phyloP scores from a whole-genome alignment of 2,113 vertebrate genomes.

The Callipepla squamata region DNA sequence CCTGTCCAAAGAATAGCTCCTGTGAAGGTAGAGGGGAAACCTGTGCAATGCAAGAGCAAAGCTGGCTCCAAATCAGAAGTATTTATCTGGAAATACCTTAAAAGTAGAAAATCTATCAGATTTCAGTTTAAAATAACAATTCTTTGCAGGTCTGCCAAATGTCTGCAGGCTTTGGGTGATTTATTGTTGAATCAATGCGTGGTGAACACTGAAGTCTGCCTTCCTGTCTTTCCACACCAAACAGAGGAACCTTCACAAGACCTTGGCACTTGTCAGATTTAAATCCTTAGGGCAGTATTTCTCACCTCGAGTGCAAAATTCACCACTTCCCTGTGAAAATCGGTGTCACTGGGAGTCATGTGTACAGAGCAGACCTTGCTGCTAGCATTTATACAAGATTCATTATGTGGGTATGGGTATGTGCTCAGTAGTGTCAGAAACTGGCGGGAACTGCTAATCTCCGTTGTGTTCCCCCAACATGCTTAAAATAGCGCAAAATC shows the following conservation, averaged over 20 bases:
- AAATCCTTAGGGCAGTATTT: constrained; percentile 73
- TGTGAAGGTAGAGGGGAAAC: background rate
- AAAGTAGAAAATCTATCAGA: constrained; percentile 64
- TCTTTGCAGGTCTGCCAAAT: constrained; percentile 57
- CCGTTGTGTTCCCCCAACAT: background rate
- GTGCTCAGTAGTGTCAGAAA: background rate
- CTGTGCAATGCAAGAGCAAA: background rate
- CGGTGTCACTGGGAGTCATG: background rate
- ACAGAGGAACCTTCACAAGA: constrained; percentile 65
- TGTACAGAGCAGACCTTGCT: background rate
- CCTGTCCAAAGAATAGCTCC: background rate
- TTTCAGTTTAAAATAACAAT: constrained; percentile 68
- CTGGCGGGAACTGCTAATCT: background rate
- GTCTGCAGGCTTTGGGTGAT: constrained; percentile 58
- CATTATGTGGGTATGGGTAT: constrained; percentile 43
- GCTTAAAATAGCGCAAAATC: background rate
- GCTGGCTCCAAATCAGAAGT: background rate
- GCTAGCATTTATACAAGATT: background rate
- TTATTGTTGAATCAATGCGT: constrained; percentile 32
- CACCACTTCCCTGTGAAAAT: constrained; percentile 75
- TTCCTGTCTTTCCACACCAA: constrained; percentile 19
- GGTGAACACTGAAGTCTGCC: background rate
- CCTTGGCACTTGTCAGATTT: constrained; percentile 69
- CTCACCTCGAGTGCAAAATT: constrained; percentile 72
- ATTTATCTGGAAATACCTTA: constrained; percentile 62